A percentile compares a stretch with the other conserved stretches of the same genome.
These are phyloP conservation scores for Atlantisia rogersi DNA, from an alignment of 2,113 vertebrate genomes.

Conservation along the genomic window DNA sequence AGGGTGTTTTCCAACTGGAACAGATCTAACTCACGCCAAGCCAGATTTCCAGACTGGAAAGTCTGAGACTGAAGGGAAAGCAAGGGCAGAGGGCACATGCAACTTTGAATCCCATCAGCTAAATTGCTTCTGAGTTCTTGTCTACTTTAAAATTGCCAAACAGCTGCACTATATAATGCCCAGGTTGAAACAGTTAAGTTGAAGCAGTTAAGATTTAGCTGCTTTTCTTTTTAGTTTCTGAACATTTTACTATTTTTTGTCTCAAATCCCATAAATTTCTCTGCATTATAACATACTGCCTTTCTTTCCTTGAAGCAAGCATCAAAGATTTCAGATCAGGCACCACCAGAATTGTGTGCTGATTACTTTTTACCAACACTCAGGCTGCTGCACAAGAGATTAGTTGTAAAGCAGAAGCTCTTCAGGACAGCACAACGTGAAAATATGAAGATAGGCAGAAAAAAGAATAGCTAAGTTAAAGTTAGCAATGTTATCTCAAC, in stretches of 20 bases:
- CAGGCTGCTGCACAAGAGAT: background rate
- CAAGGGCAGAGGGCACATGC: background rate
- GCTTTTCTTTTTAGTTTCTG: background rate
- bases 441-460: background rate
- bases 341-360: background rate
- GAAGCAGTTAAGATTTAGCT: background rate
- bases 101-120: background rate
- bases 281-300: background rate
- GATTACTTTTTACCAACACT: background rate
- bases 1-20: slow-evolving; percentile 40
- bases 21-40: background rate
- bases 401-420: background rate
- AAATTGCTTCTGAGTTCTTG: background rate
- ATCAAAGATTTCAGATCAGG: background rate
- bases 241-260: background rate
- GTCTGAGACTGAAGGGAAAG: background rate
- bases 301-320: background rate
- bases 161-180: background rate
- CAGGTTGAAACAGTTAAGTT: background rate
- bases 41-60: slow-evolving; percentile 33
- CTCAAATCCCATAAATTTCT: background rate
- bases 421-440: background rate
- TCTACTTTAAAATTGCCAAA: background rate
- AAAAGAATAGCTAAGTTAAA: background rate
- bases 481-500: background rate